Base-by-base conservation (phyloP, 1,140 invertebrate species). In the Calephelis virginiensis region DNA sequence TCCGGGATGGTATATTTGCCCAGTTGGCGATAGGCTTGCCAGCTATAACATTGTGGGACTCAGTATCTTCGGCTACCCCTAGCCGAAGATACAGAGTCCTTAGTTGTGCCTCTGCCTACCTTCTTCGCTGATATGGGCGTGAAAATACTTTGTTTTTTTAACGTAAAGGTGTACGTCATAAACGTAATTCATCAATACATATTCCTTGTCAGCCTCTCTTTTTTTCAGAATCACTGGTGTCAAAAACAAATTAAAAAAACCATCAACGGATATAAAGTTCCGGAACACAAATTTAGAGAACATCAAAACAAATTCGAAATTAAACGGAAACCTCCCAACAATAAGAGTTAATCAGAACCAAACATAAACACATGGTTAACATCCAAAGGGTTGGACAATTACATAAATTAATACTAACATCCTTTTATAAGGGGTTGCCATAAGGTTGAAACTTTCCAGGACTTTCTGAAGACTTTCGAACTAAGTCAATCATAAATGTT, bases 281-380 rank as follows among this genome's bases (percentile, higher is more conserved):
- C 76, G 83, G 85, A 85, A 76, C 70, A 73, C 63, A 80, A 78
- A 82, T 73, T 69, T 71, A 65, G 64, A 70, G 61, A 73, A 74
- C 81, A 88, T 89, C 81, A 88, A 89, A 86, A 88, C 81, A 89
- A 82, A 89, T 88, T 83, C 82, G 77, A 83, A 80, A 85, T 86
- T 86, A 88, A 89, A 88, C 83, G 77, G 74, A 73, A 63, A 69
- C 77, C 74, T 71, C 67, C 77, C 72, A 69, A 78, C 78, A 78
- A 75, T 77, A 75, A 67, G 68, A 77, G 74, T 80, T 85, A 84
- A 83, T 88, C 82, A 80, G 75, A 69, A 66, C 64, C 70, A 59
- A 74, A 70, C 69, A 78, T 73, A 78, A 81, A 83, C 83, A 88
- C 77, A 82, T 88, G 83, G 79, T 83, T 78, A 73, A 74, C 66